phyloP scores from a whole-genome alignment of 2,888 invertebrate genomes.

The Monoplex corrugatus region DNA sequence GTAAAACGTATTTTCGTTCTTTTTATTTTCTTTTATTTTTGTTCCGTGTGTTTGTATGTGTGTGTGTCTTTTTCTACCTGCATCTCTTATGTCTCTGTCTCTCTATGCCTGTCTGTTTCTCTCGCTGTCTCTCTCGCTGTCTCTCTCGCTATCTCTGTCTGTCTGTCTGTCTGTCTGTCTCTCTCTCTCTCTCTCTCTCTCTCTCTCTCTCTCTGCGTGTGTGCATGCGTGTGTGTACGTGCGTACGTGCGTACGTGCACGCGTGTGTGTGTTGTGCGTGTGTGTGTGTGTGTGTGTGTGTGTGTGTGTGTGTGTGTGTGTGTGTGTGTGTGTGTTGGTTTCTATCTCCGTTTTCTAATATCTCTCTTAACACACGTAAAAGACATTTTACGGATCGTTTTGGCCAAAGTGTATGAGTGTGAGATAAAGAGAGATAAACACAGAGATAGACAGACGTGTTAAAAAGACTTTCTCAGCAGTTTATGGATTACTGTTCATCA shows the following conservation, averaged over 20 bases:
- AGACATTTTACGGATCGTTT: neutral
- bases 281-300: neutral
- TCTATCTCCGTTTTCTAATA: neutral
- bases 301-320: neutral
- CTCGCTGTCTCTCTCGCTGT: neutral
- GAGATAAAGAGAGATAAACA: no score
- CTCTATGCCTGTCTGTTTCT: neutral
- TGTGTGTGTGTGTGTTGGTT: neutral
- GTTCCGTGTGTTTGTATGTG: neutral
- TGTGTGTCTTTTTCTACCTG: neutral
- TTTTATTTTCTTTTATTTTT: neutral
- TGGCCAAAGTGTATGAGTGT: no score
- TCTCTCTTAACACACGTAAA: neutral
- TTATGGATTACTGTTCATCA: no score
- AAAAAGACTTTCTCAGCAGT: no score
- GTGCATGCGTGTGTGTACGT: slow-evolving; percentile 5
- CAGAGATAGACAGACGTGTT: no score
- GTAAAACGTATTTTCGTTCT: no score
- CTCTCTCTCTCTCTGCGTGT: neutral
- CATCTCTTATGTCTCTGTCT: neutral
- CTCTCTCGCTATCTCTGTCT: neutral
- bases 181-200: neutral
- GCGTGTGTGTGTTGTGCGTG: neutral
- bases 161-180: neutral
- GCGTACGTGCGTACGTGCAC: neutral